Evolutionary conservation across 2,797 vertebrate species (phyloP), one percentile per base, ranked within the genome.

Genomic region (Forpus xanthops): DNA sequence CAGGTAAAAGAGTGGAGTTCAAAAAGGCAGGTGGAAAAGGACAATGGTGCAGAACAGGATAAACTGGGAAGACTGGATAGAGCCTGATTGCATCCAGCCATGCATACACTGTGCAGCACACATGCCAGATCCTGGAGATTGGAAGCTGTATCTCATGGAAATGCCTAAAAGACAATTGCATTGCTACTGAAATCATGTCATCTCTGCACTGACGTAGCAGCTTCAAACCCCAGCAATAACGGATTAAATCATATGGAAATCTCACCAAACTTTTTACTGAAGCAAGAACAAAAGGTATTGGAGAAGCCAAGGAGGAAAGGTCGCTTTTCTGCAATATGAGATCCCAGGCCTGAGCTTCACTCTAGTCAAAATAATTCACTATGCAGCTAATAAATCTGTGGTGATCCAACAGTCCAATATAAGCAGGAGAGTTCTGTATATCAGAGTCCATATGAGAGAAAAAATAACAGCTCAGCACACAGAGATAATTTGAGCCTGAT

Each of bases 401-500:
- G 50, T 75, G 82, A 89, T 83, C 72, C 81, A 87, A 27, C 25
- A 81, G 85, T 39, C 87, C 78, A 15, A 47, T 45, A 35, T 6
- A 74, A 75, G 76, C 3, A 2, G 31, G 44, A 80, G 79, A 49
- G 68, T 89, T 87, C 83, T 76, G 35, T n/a, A 21, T 61, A 78
- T 62, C 93, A 68, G 17, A 67, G 73, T 61, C 83, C 86, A 70
- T 33, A 33, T 19, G 56, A 67, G 62, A 84, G 35, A 35, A 55
- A 56, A 94, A 85, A 62, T 8, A 79, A 84, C 83, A 87, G 83
- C 93, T 95, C 87, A 78, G 91, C 82, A 82, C 9, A 65, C 65
- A 68, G 83, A 87, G 91, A 86, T 89, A 92, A 97, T 95, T 88
- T 52, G 55, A 93, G 85, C 24, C 78, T 68, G 90, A 82, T 94